A percentile compares a stretch with the other conserved stretches of the same genome.
phyloP scores from a whole-genome alignment of 2,888 invertebrate species.

The Nomada fucata region DNA sequence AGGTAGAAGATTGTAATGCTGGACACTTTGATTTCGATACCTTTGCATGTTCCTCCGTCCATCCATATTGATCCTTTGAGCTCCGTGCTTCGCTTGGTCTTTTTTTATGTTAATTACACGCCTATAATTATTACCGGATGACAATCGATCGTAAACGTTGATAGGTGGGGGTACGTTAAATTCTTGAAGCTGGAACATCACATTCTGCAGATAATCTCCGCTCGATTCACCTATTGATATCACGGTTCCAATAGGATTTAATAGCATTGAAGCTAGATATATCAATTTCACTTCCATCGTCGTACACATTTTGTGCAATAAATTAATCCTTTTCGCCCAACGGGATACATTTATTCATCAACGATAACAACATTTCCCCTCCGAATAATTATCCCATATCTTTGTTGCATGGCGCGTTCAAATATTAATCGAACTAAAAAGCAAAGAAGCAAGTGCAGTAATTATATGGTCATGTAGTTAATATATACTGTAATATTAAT shows the following conservation, averaged over 20 bases:
- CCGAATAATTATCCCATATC: slow-evolving; percentile 6
- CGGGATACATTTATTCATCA: not conserved
- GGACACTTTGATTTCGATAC: slow-evolving; percentile 38
- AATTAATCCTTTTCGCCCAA: not conserved
- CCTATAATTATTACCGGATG: slow-evolving; percentile 22
- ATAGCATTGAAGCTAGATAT: slow-evolving; percentile 54
- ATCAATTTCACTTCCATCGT: slow-evolving; percentile 35
- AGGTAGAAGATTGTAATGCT: not conserved
- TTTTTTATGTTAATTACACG: not conserved
- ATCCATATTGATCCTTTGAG: slow-evolving; percentile 46
- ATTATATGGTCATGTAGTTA: not conserved
- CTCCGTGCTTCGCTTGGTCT: slow-evolving; percentile 4
- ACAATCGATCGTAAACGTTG: slow-evolving; percentile 26
- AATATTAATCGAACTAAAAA: not conserved
- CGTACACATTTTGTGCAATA: slow-evolving; percentile 37
- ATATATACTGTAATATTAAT: not conserved
- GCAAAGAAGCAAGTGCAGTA: not conserved
- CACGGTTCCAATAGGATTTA: slow-evolving; percentile 40
- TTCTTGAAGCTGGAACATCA: slow-evolving; percentile 74
- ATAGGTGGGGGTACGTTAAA: slow-evolving; percentile 67
- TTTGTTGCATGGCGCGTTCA: not conserved
- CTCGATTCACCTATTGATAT: slow-evolving; percentile 72
- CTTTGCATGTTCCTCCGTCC: slow-evolving; percentile 7
- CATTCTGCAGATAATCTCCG: slow-evolving; percentile 76
- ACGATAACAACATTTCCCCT: not conserved